Conservation (phyloP, 1,140 invertebrate species). For the Euglossa dilemma region DNA sequence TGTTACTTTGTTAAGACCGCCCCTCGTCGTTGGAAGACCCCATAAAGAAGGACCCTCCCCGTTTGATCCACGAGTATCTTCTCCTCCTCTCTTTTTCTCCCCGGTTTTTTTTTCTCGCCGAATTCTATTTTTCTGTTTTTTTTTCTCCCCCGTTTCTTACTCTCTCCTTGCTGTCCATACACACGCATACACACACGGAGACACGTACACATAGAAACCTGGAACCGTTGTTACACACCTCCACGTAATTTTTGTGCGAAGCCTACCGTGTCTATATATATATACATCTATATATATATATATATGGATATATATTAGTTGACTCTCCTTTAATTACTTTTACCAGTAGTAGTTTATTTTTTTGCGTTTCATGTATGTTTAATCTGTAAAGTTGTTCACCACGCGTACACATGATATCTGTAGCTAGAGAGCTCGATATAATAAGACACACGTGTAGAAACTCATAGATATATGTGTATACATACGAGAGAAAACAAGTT, state of each 20-base stretch:
- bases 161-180: constrained; percentile 19
- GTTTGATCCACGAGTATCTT: constrained; percentile 23
- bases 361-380: constrained; percentile 73
- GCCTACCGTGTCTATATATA: constrained; percentile 7
- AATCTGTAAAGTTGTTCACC: constrained; percentile 71
- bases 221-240: not conserved
- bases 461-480: too few relatives aligned
- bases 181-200: not conserved
- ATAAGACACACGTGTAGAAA: too few relatives aligned
- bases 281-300: constrained; percentile 5
- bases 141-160: not conserved
- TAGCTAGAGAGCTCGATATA: constrained; percentile 18
- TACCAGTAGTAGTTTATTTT: constrained; percentile 51
- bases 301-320: constrained; percentile 5
- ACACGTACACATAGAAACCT: not conserved
- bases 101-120: constrained; percentile 1
- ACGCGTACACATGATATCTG: constrained; percentile 60
- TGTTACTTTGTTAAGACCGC: constrained; percentile 55
- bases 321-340: constrained; percentile 11
- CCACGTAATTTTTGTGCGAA: constrained; percentile 22
- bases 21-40: constrained; percentile 47
- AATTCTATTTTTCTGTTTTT: not conserved
- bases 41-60: not conserved
- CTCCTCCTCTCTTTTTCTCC: constrained; percentile 11
- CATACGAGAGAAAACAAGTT: too few relatives aligned